Evolutionary conservation across 2,888 invertebrate genomes (phyloP), one percentile per base, ranked within the genome.

Genomic region (Lacanobia wlatinum): DNA sequence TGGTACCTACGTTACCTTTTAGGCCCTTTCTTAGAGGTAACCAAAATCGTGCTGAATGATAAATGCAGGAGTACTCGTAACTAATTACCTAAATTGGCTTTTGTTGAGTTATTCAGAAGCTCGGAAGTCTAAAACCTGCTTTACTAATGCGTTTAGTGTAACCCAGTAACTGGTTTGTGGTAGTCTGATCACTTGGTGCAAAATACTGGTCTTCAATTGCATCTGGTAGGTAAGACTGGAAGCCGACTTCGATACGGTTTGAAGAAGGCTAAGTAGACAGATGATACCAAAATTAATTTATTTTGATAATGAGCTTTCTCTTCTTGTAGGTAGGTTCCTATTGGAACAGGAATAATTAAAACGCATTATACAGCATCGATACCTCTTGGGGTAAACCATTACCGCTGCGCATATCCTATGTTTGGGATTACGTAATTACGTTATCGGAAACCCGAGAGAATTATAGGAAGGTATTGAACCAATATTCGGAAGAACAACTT

Each of bases 361-460:
- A 72, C 21, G 52, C 28, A 67, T 59, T 14, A n/a, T n/a, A 59
- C 14, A 59, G 46, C 21, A 38, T 18, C 16, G 16, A 56, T 52
- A 40, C 50, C 78, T 53, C 64, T 52, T 71, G 46, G 65, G 64
- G 60, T 48, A 34, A 65, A 53, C 76, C 79, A 62, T 73, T 71
- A 78, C 76, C 78, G 55, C 38, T 48, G 18, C 79, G 55, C 48
- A 78, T 64, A 65, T 78, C 64, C 76, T 61, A 23, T 52, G 52
- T 65, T 61, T 65, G 60, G 28, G 52, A 65, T 61, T 78, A 76
- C 65, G 23, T 65, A 66, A 71, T 70, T 76, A 76, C 46, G 67
- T n/a, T 70, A 65, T 55, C 28, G 7, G 12, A 56, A 65, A 14
- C 65, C 73, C 73, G 1, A 48, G 61, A 78, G 60, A 53, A 43